These are phyloP conservation scores for Chelmon rostratus DNA, from an alignment of 2,797 vertebrate species.

Conservation along the genomic window DNA sequence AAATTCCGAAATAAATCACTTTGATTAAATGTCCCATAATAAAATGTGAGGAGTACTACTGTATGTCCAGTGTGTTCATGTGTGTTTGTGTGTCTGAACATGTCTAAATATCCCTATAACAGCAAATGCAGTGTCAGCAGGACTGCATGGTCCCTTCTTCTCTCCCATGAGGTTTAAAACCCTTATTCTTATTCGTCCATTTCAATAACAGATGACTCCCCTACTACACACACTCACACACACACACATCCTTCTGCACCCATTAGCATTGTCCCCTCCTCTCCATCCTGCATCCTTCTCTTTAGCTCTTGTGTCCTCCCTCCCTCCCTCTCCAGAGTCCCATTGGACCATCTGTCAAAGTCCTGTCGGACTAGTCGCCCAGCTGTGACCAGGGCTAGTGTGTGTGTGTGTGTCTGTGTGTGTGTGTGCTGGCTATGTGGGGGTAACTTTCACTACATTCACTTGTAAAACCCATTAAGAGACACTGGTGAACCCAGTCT, in stretches of 20 bases:
- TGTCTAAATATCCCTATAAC: constrained; percentile 8
- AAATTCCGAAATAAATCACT: neutral
- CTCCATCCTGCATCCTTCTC: constrained; percentile 36
- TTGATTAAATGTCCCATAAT: neutral
- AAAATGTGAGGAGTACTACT: neutral
- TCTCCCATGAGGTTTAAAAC: constrained; percentile 50
- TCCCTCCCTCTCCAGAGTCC: constrained; percentile 50
- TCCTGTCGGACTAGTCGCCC: constrained; percentile 62
- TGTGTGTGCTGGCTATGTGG: too few species aligned
- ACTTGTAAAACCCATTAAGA: constrained; percentile 64
- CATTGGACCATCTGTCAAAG: constrained; percentile 82
- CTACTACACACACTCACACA: constrained; percentile 13
- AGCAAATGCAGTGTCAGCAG: constrained; percentile 58
- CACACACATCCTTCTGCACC: constrained; percentile 21
- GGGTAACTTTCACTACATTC: constrained; percentile 56
- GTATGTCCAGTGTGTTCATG: neutral
- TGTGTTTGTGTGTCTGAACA: constrained; percentile 7
- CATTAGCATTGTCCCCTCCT: constrained; percentile 55
- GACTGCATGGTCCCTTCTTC: constrained; percentile 19
- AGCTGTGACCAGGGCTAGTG: constrained; percentile 64
- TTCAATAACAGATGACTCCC: constrained; percentile 53
- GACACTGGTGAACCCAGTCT: constrained; percentile 38
- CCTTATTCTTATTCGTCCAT: constrained; percentile 55
- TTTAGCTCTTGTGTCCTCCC: constrained; percentile 41
- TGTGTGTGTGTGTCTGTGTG: constrained; percentile 1